Base-by-base conservation (phyloP, 2,888 invertebrate genomes). In the Acleris emargana region DNA sequence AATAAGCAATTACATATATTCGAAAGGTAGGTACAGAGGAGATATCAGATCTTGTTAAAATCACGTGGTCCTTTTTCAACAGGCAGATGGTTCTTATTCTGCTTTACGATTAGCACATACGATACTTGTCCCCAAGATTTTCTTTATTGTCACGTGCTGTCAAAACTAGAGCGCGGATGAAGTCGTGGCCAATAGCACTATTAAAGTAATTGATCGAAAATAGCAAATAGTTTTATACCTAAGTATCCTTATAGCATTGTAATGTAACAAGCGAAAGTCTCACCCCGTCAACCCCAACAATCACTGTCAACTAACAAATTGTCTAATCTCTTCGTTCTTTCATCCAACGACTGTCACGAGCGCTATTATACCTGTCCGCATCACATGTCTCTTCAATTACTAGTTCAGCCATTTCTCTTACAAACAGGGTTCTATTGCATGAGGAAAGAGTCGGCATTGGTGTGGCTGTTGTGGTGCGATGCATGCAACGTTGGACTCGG, bases 271-370 rank as follows among this genome's bases (percentile, higher is more conserved):
- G 58, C 22, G 64, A 64, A 64, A 64, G 59, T 59, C 20, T 13
- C 54, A 13, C 25, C 18, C 47, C 43, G 16, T 5, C 43, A 43
- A 43, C 43, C n/a, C 13, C n/a, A 11, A 51, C 32, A 43, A 43
- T 13, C 22, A 47, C 59, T 54, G 64, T 54, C 64, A 59, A 54
- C 59, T 58, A 38, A 38, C 38, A 59, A 64, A 60, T 64, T 64
- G 64, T 59, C 43, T 64, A 58, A 64, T 60, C 50, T 59, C 43
- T 50, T 25, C 18, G 58, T 38, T 17, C 28, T 38, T 28, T 22
- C 42, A 58, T 59, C 58, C 58, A 42, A n/a, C 50, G 59, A 18
- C 50, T 43, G 54, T 59, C 64, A 64, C 64, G 64, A 64, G 57
- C 28, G 52, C 50, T 51, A 43, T 45, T 28, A 58, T 38, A 45